phyloP scores from a whole-genome alignment of 2,113 vertebrate genomes.

The Heterotis niloticus region DNA sequence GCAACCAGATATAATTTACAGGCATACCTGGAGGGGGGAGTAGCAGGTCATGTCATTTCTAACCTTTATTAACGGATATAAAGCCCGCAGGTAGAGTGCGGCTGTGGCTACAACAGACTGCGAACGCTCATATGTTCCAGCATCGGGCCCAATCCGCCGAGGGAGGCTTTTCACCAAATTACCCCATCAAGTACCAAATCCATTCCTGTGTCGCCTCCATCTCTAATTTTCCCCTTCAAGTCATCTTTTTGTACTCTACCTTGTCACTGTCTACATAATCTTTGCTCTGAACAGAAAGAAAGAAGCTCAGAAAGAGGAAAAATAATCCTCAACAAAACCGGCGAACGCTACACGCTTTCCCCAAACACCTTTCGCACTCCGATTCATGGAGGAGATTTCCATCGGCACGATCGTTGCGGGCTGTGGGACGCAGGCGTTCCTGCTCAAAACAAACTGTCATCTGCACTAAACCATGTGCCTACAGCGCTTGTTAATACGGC shows the following conservation, averaged over 20 bases:
- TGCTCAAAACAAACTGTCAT: too few species aligned
- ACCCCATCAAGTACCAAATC: constrained; percentile 6
- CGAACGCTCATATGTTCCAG: background rate
- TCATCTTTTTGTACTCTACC: background rate
- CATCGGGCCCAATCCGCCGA: background rate
- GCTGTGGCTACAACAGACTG: background rate
- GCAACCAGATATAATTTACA: constrained; percentile 8
- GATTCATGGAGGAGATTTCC: too few species aligned
- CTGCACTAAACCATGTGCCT: too few species aligned
- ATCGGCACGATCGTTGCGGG: too few species aligned
- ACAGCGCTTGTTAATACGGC: too few species aligned
- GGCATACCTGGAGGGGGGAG: background rate
- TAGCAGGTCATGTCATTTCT: background rate
- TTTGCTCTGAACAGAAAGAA: too few species aligned
- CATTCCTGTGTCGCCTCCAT: background rate
- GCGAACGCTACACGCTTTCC: too few species aligned
- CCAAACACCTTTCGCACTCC: too few species aligned
- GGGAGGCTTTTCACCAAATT: background rate
- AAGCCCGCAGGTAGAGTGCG: too few species aligned
- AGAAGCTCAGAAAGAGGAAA: too few species aligned
- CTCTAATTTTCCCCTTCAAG: background rate
- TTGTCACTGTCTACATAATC: background rate
- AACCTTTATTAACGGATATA: background rate
- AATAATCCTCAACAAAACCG: too few species aligned
- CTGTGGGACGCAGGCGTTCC: too few species aligned